phyloP scores from a whole-genome alignment of 92 coral and sea anemone genomes.

The Meandrina meandrites region DNA sequence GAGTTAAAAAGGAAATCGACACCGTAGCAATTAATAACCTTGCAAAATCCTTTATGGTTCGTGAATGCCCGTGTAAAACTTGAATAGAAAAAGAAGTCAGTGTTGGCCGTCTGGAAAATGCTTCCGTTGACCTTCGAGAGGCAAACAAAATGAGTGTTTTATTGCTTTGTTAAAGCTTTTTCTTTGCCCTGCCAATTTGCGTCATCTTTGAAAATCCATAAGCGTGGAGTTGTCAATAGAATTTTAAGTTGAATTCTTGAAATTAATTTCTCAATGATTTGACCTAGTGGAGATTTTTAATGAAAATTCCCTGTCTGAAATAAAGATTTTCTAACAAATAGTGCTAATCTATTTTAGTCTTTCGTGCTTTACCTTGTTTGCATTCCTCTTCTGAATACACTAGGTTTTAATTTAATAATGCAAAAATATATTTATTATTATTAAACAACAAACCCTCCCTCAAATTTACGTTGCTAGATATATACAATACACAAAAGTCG shows the following conservation, averaged over 20 bases:
- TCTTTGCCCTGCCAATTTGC: slow-evolving; percentile 3
- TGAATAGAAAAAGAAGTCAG: slow-evolving; percentile 1
- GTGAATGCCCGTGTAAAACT: background rate
- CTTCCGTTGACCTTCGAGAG: background rate
- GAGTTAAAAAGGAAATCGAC: background rate
- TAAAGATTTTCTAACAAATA: background rate
- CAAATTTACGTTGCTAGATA: background rate
- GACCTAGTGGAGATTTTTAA: background rate
- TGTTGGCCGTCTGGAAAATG: slow-evolving; percentile 8
- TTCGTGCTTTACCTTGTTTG: slow-evolving; percentile 16
- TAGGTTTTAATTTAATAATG: background rate
- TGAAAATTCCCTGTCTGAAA: slow-evolving; percentile 6
- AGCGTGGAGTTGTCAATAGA: background rate
- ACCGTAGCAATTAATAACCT: background rate
- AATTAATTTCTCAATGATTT: background rate
- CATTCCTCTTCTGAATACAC: slow-evolving; percentile 1
- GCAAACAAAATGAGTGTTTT: background rate
- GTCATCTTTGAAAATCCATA: background rate
- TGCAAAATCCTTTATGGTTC: background rate
- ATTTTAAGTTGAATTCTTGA: background rate
- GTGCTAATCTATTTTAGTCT: background rate
- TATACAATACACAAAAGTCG: too few relatives aligned
- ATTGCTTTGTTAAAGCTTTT: background rate
- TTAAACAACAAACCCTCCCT: background rate
- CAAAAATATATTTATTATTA: background rate